Conservation (phyloP, 1,140 invertebrate species). For the Telenomus remus region DNA sequence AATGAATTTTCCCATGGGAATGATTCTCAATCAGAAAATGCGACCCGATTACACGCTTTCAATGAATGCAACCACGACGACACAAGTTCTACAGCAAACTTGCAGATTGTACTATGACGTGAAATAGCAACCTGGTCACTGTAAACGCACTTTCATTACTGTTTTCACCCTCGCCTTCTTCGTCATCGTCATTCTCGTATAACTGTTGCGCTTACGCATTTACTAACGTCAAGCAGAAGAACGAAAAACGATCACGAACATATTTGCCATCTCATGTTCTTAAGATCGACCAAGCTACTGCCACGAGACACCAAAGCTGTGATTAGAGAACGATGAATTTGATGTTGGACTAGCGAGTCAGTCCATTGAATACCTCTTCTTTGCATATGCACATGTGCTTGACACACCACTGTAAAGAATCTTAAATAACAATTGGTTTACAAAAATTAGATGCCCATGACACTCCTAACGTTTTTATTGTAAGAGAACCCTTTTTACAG, state of each 20-base stretch:
- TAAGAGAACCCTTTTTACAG: no score
- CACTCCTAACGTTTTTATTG: no score
- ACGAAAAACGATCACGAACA: conserved; percentile 34
- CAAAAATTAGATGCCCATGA: no score
- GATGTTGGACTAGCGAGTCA: conserved; percentile 41
- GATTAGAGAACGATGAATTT: conserved; percentile 48
- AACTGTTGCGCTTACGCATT: conserved; percentile 37
- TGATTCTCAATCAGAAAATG: no score
- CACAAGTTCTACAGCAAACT: no score
- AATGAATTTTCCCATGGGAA: no score
- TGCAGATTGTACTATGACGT: no score
- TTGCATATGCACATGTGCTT: conserved; percentile 30
- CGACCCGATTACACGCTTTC: no score
- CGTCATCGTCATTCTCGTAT: conserved; percentile 42
- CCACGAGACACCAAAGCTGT: conserved; percentile 52
- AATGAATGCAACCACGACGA: no score
- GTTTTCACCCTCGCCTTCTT: conserved; percentile 45
- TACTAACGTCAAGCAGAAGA: conserved; percentile 35
- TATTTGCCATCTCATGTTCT: conserved; percentile 38
- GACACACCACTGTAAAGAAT: conserved; percentile 16
- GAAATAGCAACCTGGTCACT: no score
- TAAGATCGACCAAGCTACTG: conserved; percentile 50
- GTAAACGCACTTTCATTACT: conserved; percentile 30
- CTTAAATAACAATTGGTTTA: no score
- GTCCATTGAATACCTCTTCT: conserved; percentile 28